Evolutionary conservation across 2,888 invertebrate species (phyloP).

Genomic region (Erebia ligea): DNA sequence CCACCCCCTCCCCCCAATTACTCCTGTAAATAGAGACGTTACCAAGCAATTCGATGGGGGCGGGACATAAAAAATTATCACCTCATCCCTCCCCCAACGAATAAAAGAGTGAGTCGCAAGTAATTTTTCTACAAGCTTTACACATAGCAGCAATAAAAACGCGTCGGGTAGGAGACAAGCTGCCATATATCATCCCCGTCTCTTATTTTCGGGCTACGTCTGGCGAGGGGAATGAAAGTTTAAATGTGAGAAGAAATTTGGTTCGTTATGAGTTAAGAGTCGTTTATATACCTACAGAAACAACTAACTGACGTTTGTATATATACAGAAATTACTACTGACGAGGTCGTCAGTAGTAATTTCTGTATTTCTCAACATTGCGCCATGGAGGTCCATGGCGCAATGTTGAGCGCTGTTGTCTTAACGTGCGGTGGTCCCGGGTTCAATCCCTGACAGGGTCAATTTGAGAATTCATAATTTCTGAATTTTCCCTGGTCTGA

Average conservation of each 20-base stretch:
- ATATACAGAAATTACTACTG: too few species aligned
- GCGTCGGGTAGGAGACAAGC: slow-evolving; percentile 60
- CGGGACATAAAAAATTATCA: slow-evolving; percentile 38
- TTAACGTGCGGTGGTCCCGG: too few species aligned
- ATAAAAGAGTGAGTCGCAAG: slow-evolving; percentile 65
- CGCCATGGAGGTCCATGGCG: too few species aligned
- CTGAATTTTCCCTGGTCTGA: too few species aligned
- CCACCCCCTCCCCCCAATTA: slow-evolving; percentile 37
- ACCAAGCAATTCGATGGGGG: slow-evolving; percentile 41
- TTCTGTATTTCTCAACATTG: too few species aligned
- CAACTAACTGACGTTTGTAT: not conserved
- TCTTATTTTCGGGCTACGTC: slow-evolving; percentile 54
- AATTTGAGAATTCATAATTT: too few species aligned
- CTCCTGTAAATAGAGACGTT: slow-evolving; percentile 61
- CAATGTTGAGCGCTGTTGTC: too few species aligned
- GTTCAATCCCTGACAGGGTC: too few species aligned
- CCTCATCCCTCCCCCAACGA: slow-evolving; percentile 55
- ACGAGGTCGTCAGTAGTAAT: too few species aligned
- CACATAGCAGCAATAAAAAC: slow-evolving; percentile 77
- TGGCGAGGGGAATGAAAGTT: slow-evolving; percentile 74
- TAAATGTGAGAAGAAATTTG: slow-evolving; percentile 73
- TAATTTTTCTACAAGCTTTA: slow-evolving; percentile 78
- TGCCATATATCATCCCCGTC: slow-evolving; percentile 72
- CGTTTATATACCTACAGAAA: not conserved
- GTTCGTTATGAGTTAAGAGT: slow-evolving; percentile 43